Base-by-base conservation (phyloP, 2,888 invertebrate species). In the Flexamia atlantica region DNA sequence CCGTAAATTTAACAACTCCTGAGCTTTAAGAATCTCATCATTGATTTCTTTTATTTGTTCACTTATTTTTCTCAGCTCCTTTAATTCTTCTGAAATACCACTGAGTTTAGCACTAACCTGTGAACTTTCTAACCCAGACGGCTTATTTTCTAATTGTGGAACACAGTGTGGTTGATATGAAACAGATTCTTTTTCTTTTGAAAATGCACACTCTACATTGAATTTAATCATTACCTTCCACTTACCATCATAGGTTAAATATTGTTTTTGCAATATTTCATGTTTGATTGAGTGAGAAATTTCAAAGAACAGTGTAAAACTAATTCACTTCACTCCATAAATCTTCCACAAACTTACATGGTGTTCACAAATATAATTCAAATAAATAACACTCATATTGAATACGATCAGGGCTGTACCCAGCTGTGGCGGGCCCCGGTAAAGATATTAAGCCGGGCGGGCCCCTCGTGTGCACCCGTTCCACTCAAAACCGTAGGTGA, bases 151-250 rank as follows among this genome's bases (percentile, higher is more conserved):
- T 64, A 64, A 30, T 14, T 17, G 25, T 12, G 25, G 64, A 9
- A 23, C 25, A 57, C 3, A 23, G 20, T 57, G 20, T 57, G 57
- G 23, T 9, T 12, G 9, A 57, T 7, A 7, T 20, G 57, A 23
- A 23, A 23, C 57, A 25, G 57, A 23, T 30, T 64, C 64, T 64
- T 17, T 64, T 30, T 64, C 64, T 64, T 17, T 64, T 64, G 28
- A 14, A 64, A 64, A 64, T 9, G 64, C 25, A 64, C 64, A 64
- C 30, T 64, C 64, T 9, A 64, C 30, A 64, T 30, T 64, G 30
- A 64, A 30, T 64, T 64, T 64, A 28, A 64, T 64, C 64, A 64
- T 64, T 28, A 64, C 30, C 30, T 3, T 28, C 30, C 30, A 14
- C 2, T 64, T 64, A 28, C 0, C 53, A 23, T 53, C 23, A 53